phyloP scores from a whole-genome alignment of 2,113 vertebrate genomes.

The Trematomus loennbergii region DNA sequence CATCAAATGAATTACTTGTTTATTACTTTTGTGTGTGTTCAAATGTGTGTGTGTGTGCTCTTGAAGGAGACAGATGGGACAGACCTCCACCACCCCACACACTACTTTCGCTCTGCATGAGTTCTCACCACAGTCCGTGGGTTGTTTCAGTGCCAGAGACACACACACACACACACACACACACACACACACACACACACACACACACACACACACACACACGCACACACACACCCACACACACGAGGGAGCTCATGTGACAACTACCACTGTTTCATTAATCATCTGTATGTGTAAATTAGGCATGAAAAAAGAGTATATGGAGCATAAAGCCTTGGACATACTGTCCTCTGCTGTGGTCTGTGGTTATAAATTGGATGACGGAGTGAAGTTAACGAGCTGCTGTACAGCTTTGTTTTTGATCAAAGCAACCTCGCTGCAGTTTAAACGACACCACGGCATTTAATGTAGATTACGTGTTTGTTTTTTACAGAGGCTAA shows the following conservation, averaged over 20 bases:
- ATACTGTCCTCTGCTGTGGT: conserved; percentile 51
- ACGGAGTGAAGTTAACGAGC: conserved; percentile 58
- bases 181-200: conserved; percentile 14
- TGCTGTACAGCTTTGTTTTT: conserved; percentile 26
- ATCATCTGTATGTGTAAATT: conserved; percentile 80
- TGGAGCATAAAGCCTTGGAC: conserved; percentile 71
- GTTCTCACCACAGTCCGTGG: conserved; percentile 56
- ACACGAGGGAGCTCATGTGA: conserved; percentile 41
- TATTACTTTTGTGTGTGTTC: not conserved
- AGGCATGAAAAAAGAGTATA: conserved; percentile 70
- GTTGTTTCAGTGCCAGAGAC: conserved; percentile 60
- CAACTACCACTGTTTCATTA: conserved; percentile 71
- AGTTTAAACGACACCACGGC: conserved; percentile 30
- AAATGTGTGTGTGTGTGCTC: conserved; percentile 8
- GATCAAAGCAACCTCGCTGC: conserved; percentile 31
- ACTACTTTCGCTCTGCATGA: conserved; percentile 68
- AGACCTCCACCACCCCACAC: conserved; percentile 53
- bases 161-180: conserved; percentile 23
- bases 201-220: conserved; percentile 14
- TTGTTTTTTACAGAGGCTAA: not conserved
- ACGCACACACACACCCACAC: conserved; percentile 10
- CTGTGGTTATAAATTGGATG: conserved; percentile 53
- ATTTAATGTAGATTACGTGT: not conserved
- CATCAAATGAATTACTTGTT: conserved; percentile 15
- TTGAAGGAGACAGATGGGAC: conserved; percentile 72